Conservation (phyloP, 2,113 vertebrate species). For the Charadrius vociferus region DNA sequence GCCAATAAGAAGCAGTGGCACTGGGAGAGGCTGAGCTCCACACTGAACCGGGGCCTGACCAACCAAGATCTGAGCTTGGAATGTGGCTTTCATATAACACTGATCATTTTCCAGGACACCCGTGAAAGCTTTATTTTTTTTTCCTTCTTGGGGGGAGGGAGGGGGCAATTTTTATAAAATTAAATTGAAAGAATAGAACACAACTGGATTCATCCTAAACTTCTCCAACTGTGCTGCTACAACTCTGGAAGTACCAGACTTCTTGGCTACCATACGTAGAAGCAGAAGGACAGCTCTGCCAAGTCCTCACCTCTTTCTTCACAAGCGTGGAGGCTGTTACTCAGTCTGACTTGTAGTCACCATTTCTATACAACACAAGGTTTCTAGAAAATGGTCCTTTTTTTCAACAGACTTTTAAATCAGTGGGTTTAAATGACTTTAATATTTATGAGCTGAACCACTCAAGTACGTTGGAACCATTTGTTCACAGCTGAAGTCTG, state of each 20-base stretch:
- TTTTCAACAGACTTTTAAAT: neutral
- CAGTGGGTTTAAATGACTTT: neutral
- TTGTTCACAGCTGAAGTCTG: neutral
- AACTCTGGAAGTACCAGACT: neutral
- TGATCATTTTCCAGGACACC: no score
- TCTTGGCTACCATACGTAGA: neutral
- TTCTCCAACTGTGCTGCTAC: neutral
- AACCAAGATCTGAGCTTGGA: no score
- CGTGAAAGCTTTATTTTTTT: no score
- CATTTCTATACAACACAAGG: neutral
- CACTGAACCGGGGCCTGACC: no score
- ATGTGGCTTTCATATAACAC: no score
- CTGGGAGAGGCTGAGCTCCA: no score
- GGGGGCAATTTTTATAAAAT: no score
- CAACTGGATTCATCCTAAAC: neutral
- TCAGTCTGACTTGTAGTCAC: neutral
- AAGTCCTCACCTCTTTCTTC: neutral
- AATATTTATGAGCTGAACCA: neutral
- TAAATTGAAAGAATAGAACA: neutral
- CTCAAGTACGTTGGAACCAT: neutral
- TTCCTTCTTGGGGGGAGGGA: no score
- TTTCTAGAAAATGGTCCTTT: neutral
- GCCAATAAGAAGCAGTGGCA: no score
- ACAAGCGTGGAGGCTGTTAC: neutral
- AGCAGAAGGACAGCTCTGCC: neutral